Percentiles rank a stretch among this genome's conserved stretches.
Evolutionary conservation across 2,113 vertebrate species (phyloP).

Genomic region (Python bivittatus): DNA sequence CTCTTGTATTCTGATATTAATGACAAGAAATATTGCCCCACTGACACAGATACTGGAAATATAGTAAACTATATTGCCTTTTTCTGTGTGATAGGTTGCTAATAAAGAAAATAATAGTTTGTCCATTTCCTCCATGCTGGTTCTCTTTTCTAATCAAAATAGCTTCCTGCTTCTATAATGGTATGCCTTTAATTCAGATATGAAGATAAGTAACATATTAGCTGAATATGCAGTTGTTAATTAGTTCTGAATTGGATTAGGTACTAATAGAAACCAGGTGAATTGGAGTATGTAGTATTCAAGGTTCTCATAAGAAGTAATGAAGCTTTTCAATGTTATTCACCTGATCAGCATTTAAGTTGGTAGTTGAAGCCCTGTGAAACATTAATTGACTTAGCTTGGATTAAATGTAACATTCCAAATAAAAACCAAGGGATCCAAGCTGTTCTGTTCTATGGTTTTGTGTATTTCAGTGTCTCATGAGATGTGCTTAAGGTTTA

Average conservation of each 20-base stretch:
- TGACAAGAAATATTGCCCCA: background rate
- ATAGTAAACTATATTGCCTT: background rate
- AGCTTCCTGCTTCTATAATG: background rate
- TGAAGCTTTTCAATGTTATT: background rate
- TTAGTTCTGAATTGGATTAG: background rate
- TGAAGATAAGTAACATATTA: background rate
- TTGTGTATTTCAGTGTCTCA: background rate
- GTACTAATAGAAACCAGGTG: background rate
- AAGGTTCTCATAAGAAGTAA: background rate
- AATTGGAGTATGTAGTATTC: background rate
- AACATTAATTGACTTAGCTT: background rate
- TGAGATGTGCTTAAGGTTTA: background rate
- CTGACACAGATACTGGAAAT: background rate
- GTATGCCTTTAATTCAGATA: conserved; percentile 10
- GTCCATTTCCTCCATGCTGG: background rate
- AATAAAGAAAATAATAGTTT: background rate
- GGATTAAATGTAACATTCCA: background rate
- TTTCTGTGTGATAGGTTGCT: background rate
- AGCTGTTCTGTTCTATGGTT: background rate
- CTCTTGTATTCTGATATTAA: background rate
- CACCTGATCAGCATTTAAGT: background rate
- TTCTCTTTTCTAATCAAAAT: background rate
- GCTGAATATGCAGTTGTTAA: background rate
- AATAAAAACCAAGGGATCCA: background rate
- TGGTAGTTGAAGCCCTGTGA: background rate